Percentiles rank a stretch among this genome's conserved stretches.
Conservation (phyloP, 2,113 vertebrate species). For the Varanus salvator region DNA sequence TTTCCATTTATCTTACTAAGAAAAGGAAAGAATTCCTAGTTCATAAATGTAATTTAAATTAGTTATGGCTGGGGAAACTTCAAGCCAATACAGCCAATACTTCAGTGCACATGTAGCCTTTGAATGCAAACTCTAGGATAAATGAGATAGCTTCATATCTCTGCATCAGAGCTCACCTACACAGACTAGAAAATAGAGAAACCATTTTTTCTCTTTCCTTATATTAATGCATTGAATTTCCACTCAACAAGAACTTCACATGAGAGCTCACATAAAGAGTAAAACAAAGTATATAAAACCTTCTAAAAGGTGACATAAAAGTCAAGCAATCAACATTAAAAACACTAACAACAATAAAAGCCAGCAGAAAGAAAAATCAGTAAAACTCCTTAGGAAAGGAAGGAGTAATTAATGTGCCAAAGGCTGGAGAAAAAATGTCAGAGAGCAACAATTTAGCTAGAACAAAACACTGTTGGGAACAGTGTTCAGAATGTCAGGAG, state of each 20-base stretch:
- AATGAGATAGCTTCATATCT: neutral
- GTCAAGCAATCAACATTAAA: slow-evolving; percentile 10
- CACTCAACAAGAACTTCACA: neutral
- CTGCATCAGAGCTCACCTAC: neutral
- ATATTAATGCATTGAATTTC: neutral
- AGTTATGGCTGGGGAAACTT: too few species aligned
- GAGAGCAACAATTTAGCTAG: neutral
- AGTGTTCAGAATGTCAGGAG: too few species aligned
- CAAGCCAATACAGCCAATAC: too few species aligned
- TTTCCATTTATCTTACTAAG: too few species aligned
- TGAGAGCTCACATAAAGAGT: neutral
- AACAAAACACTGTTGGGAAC: too few species aligned
- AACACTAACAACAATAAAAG: neutral
- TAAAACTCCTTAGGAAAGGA: slow-evolving; percentile 3
- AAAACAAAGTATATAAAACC: slow-evolving; percentile 2
- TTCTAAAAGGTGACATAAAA: neutral
- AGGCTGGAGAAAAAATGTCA: neutral
- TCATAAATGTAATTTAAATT: too few species aligned
- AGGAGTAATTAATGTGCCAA: neutral
- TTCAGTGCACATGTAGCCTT: too few species aligned
- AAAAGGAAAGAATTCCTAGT: too few species aligned
- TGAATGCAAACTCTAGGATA: too few species aligned
- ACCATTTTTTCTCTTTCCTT: neutral
- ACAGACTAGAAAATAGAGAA: neutral
- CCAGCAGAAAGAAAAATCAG: neutral